Evolutionary conservation across 2,888 invertebrate genomes (phyloP).

Genomic region (Nomada flava): DNA sequence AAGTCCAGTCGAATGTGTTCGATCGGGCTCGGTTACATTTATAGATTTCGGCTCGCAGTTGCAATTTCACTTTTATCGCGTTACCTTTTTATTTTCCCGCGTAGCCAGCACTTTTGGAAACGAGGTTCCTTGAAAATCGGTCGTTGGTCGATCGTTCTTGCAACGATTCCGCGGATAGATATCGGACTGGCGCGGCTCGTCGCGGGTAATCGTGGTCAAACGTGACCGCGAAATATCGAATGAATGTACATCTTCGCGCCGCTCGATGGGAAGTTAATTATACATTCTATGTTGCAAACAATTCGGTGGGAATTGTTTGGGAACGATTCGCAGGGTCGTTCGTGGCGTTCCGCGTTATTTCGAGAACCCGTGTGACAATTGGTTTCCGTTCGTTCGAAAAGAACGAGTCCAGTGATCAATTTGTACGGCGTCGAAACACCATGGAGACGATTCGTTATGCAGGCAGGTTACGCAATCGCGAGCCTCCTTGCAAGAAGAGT

Average conservation of each 20-base stretch:
- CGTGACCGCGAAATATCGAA: not conserved
- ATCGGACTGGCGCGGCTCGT: not conserved
- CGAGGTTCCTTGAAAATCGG: too few species aligned
- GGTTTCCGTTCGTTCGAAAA: not conserved
- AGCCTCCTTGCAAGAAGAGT: conserved; percentile 16
- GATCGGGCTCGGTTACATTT: not conserved
- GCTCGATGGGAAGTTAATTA: too few species aligned
- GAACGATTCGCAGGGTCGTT: not conserved
- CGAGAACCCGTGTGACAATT: not conserved
- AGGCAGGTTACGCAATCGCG: conserved; percentile 33
- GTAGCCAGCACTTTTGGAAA: too few species aligned
- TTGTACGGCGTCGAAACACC: conserved; percentile 18
- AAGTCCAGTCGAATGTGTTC: not conserved
- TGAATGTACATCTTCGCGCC: not conserved
- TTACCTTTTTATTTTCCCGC: not conserved
- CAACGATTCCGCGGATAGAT: not conserved
- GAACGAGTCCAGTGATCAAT: conserved; percentile 26
- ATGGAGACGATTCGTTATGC: conserved; percentile 36
- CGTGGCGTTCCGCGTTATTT: not conserved
- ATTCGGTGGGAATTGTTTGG: not conserved
- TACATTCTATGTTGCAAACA: too few species aligned
- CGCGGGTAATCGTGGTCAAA: not conserved
- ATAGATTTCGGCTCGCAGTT: not conserved
- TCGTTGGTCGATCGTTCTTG: conserved; percentile 1
- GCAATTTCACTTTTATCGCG: conserved; percentile 8